Evolutionary conservation across 2,113 vertebrate genomes (phyloP).

Genomic region (Corythornis vintsioides): DNA sequence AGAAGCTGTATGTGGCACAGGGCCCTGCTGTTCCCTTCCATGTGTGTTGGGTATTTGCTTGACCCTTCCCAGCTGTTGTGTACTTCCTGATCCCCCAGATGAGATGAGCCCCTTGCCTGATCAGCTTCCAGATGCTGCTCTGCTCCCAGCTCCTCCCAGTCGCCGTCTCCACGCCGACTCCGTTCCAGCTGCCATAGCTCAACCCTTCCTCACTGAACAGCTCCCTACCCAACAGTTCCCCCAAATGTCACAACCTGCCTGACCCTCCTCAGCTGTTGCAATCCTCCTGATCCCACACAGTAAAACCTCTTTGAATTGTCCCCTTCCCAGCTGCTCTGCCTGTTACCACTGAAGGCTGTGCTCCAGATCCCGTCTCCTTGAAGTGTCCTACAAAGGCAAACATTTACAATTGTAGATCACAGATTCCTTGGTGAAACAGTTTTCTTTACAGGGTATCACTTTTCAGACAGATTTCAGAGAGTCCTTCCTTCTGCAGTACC

Average conservation of each 20-base stretch:
- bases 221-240: slow-evolving; percentile 39
- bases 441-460: neutral
- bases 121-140: slow-evolving; percentile 65
- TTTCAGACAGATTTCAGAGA: neutral
- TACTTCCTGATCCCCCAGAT: slow-evolving; percentile 52
- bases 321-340: slow-evolving; percentile 57
- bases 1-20: neutral
- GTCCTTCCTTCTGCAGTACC: neutral
- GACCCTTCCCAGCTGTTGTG: slow-evolving; percentile 68
- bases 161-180: slow-evolving; percentile 34
- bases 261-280: slow-evolving; percentile 62
- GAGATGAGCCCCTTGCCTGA: slow-evolving; percentile 61
- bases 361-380: slow-evolving; percentile 56
- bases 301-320: slow-evolving; percentile 65
- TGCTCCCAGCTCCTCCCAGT: slow-evolving; percentile 52
- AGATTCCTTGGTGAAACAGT: neutral
- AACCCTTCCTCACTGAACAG: slow-evolving; percentile 1
- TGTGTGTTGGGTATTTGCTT: slow-evolving; percentile 63
- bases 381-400: slow-evolving; percentile 41
- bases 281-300: slow-evolving; percentile 51
- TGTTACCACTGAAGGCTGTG: slow-evolving; percentile 35
- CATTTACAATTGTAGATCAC: neutral
- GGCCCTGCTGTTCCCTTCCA: slow-evolving; percentile 54
- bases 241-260: slow-evolving; percentile 51
- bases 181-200: slow-evolving; percentile 56